phyloP scores from a whole-genome alignment of 2,113 vertebrate species.

The Nycticebus coucang region DNA sequence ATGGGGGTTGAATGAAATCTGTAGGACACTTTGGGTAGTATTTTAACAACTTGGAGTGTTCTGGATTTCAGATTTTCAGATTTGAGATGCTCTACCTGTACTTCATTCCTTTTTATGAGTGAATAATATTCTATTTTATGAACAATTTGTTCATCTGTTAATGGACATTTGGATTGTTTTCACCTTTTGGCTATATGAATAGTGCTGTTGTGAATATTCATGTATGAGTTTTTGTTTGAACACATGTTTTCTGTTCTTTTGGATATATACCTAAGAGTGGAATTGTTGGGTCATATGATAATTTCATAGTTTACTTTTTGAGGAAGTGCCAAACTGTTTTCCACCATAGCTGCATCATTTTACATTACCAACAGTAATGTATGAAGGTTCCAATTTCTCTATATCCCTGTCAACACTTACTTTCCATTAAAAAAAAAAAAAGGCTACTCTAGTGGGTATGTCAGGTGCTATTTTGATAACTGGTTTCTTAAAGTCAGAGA shows the following conservation, averaged over 20 bases:
- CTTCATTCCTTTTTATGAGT: conserved; percentile 6
- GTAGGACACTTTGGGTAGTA: too few relatives aligned
- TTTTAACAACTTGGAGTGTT: not conserved
- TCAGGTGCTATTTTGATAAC: conserved; percentile 2
- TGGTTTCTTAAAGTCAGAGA: conserved; percentile 31
- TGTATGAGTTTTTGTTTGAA: conserved; percentile 21
- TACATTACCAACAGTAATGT: not conserved
- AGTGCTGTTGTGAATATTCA: not conserved
- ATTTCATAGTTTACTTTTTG: not conserved
- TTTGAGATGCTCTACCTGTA: not conserved
- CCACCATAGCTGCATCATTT: not conserved
- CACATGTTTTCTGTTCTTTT: conserved; percentile 16
- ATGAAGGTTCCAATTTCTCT: not conserved
- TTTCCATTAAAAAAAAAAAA: not conserved
- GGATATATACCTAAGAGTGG: not conserved
- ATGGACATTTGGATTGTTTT: not conserved
- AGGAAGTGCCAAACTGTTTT: not conserved
- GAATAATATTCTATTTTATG: not conserved
- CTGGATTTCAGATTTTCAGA: not conserved
- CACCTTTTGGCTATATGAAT: not conserved
- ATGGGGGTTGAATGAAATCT: too few relatives aligned
- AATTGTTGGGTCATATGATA: not conserved
- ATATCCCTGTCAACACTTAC: not conserved
- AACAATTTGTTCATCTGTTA: not conserved
- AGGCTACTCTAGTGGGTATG: not conserved